Evolutionary conservation across 2,113 vertebrate species (phyloP), one percentile per base, ranked within the genome.

Genomic region (Hipposideros armiger): DNA sequence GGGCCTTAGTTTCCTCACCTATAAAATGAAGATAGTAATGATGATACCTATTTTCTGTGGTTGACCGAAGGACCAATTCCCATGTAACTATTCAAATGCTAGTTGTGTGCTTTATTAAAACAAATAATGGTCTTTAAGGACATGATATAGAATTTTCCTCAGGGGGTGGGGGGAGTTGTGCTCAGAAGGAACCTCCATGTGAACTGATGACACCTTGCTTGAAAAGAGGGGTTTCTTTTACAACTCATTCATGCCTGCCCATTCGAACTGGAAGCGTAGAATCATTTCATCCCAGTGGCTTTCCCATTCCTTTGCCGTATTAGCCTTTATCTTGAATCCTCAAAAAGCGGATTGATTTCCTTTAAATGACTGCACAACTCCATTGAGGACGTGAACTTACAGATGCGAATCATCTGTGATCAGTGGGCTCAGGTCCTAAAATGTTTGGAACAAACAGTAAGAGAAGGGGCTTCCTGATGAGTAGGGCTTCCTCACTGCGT

Each of bases 61-160:
- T 19, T 77, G 72, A 72, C 32, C 26, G 66, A 40, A 62, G 58
- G 13, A 42, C 56, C 6, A 11, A 11, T 78, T 74, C 26, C 54
- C 22, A 9, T 32, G 13, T 77, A 73, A 83, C 62, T 60, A 42
- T 80, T 76, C 73, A 89, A 62, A 69, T 64, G 45, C 4, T 67
- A 19, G 14, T 32, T 91, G 30, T 91, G 10, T 64, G 54, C 24
- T 0, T 50, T 45, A 3, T 58, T 54, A n/a, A 86, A 77, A 85
- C 58, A 72, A 86, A 86, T 30, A n/a, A 26, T 47, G 26, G 32
- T 66, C 85, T 97, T 67, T 72, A 66, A 30, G 47, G 78, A 80
- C 16, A 5, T 80, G 69, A 47, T 30, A 5, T 19, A 40, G 77
- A 32, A 13, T 30, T 60, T 70, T 52, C 24, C 64, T 50, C 78